These are phyloP conservation scores for Mesoclemmys tuberculata DNA, from an alignment of 2,113 vertebrate genomes.

Conservation along the genomic window DNA sequence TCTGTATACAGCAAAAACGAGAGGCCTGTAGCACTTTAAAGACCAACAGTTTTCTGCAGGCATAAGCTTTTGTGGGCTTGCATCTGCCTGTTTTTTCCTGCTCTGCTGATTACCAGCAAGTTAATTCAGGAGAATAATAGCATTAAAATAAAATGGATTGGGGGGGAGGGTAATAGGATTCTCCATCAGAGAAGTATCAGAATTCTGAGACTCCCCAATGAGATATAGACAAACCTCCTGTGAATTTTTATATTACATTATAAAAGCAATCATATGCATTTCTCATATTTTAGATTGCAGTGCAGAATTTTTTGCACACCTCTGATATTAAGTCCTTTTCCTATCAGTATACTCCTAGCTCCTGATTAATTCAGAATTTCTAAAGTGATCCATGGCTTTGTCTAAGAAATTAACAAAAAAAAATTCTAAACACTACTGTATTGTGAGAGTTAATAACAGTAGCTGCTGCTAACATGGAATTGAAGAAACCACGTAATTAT, in stretches of 20 bases:
- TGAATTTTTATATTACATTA: background rate
- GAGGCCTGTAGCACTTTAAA: too few relatives aligned
- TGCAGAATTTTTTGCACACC: background rate
- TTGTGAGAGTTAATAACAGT: background rate
- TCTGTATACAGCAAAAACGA: too few relatives aligned
- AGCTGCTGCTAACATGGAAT: background rate
- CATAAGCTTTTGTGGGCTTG: too few relatives aligned
- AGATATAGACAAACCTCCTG: background rate
- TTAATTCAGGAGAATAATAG: background rate
- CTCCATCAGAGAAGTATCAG: background rate
- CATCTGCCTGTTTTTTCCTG: too few relatives aligned
- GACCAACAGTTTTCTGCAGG: too few relatives aligned
- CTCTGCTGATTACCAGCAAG: fast-evolving
- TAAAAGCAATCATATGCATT: background rate
- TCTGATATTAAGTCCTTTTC: background rate
- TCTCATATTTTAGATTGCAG: background rate
- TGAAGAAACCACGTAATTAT: background rate
- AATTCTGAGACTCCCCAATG: background rate
- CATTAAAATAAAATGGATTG: background rate
- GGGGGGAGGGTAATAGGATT: background rate
- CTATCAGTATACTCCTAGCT: background rate
- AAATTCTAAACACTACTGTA: background rate
- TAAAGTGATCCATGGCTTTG: background rate
- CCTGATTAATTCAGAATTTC: background rate
- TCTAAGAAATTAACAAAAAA: background rate